Evolutionary conservation across 2,888 invertebrate genomes (phyloP), one percentile per base, ranked within the genome.

Genomic region (Eupithecia inturbata): DNA sequence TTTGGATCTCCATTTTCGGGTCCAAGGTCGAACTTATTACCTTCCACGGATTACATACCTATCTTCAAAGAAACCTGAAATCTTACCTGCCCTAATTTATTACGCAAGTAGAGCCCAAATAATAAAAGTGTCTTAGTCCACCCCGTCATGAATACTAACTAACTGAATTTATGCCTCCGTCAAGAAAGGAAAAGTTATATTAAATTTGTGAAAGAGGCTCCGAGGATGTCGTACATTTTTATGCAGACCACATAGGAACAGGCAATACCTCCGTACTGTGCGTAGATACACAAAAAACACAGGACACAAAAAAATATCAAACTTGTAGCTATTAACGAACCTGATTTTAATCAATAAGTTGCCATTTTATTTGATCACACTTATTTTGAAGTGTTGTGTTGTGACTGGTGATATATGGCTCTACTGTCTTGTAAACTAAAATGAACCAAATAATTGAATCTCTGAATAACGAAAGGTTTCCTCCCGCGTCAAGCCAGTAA

Each of bases 101-200:
- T 3, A n/a, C 22, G n/a, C 63, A 33, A 64, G 64, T 26, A 12
- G 64, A 19, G 39, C 49, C 36, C 39, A 41, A 53, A 73, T 70
- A 70, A 67, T 62, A 63, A 71, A 74, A 71, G 74, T 68, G 68
- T 70, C 62, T 68, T 57, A 31, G 71, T 36, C 64, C 28, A 39
- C 31, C 63, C 41, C 60, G 74, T 28, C 71, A 68, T 74, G 74
- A 74, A 74, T 74, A 74, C 71, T 71, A 74, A 74, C 26, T n/a
- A 68, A 68, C 68, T 60, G 45, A 71, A 71, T 74, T 64, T 74
- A 68, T 74, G 71, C 66, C 69, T 73, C 57, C 64, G 64, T 28
- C 64, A 68, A 74, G 70, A 66, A 73, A 73, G 67, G 70, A 66
- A 74, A 74, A 74, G 57, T 74, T 74, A 57, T 74, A 74, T 74